Base-by-base conservation (phyloP, 2,797 vertebrate genomes). In the Salarias fasciatus region DNA sequence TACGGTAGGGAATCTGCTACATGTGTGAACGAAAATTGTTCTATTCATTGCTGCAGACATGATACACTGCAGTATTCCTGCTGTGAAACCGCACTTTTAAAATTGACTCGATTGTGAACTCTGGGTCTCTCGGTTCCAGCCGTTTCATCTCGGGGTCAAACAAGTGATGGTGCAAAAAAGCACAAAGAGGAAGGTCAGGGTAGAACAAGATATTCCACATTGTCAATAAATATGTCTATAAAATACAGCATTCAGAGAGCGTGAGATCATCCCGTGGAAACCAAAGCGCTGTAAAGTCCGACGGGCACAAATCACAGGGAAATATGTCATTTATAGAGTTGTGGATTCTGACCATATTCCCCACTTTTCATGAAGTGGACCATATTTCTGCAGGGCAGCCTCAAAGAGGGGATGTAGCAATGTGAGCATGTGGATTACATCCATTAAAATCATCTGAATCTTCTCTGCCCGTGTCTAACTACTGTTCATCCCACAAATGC, bases 11-110 rank as follows among this genome's bases (percentile, higher is more conserved):
- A 88, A 88, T 85, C 58, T 65, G 69, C 72, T 82, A 80, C 84
- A 86, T 84, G 85, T 91, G 89, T 86, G 84, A 87, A 83, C 78
- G 82, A 86, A 87, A 83, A 87, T 83, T 67, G 78, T 75, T 83
- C 85, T 82, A 13, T 73, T 89, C 77, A 83, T 82, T 79, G 75
- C 75, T 66, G 79, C 82, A 80, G 86, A 89, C 89, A 86, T 86
- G 83, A 88, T 63, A 83, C 83, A 79, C 67, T 67, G 70, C 82
- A 82, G 74, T 75, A 55, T 80, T 53, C 63, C 72, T 59, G 78
- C 64, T 81, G 78, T 14, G 81, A 69, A 83, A 78, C 74, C 74
- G 72, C 63, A 66, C 72, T 59, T 83, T 72, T 53, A 62, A 63
- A 72, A 51, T 14, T 10, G 40, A 57, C 52, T 53, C 29, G 45